Evolutionary conservation across 2,113 vertebrate species (phyloP).

Genomic region (Lanius ludovicianus): DNA sequence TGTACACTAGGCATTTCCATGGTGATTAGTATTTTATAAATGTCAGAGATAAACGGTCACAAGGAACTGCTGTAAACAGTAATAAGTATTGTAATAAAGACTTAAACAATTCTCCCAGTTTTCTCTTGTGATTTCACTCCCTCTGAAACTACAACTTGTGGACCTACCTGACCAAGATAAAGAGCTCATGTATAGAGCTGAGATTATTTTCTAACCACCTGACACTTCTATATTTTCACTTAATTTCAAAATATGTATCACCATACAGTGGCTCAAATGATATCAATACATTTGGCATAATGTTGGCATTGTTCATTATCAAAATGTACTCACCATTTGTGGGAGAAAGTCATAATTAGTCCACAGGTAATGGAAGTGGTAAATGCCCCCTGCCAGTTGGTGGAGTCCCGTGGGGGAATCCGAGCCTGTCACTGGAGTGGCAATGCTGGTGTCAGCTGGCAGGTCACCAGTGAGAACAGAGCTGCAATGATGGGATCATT

Average conservation of each 20-base stretch:
- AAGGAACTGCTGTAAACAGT: constrained; percentile 38
- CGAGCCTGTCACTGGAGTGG: neutral
- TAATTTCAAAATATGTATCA: neutral
- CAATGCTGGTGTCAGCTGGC: neutral
- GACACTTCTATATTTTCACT: neutral
- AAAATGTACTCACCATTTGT: neutral
- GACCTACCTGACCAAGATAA: neutral
- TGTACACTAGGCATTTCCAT: neutral
- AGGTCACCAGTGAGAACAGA: neutral
- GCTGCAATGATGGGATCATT: neutral
- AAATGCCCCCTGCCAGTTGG: neutral
- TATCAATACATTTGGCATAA: neutral
- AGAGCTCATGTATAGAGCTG: neutral
- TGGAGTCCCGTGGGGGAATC: neutral
- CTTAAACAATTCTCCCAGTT: neutral
- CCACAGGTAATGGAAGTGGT: neutral
- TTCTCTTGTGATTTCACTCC: neutral
- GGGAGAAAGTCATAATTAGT: neutral
- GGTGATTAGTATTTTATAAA: constrained; percentile 48
- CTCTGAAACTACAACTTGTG: neutral
- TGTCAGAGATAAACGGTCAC: neutral
- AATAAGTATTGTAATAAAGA: neutral
- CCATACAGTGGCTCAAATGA: neutral
- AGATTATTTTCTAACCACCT: neutral
- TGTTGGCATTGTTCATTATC: neutral